Percentiles rank a stretch among this genome's conserved stretches.
These are phyloP conservation scores for Microvelia longipes DNA, from an alignment of 1,140 invertebrate species.

Conservation along the genomic window DNA sequence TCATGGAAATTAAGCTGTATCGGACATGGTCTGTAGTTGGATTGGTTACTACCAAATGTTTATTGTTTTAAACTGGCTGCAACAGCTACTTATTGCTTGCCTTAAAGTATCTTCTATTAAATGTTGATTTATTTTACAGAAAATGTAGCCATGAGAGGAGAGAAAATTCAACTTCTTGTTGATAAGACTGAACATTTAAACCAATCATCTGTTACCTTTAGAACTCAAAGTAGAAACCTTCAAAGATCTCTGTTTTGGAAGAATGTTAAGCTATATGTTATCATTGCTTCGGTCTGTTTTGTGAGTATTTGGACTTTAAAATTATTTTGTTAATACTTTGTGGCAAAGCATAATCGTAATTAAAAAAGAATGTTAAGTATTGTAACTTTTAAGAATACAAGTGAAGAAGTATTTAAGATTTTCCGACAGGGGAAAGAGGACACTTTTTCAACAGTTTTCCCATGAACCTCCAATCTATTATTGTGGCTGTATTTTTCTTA, in stretches of 20 bases:
- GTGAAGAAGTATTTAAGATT: background rate
- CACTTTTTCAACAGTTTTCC: background rate
- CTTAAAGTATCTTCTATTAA: no score
- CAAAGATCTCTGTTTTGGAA: conserved; percentile 84
- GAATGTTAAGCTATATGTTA: conserved; percentile 78
- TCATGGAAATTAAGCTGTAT: no score
- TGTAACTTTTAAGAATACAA: background rate
- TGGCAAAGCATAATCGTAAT: background rate
- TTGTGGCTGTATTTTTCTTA: background rate
- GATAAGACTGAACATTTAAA: conserved; percentile 82
- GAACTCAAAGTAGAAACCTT: conserved; percentile 66
- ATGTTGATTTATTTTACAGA: conserved; percentile 55
- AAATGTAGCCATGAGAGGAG: conserved; percentile 67
- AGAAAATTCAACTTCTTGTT: conserved; percentile 72
- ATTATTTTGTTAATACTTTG: conserved; percentile 11
- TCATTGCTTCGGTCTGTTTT: conserved; percentile 49
- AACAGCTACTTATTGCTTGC: no score
- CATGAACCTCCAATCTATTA: background rate
- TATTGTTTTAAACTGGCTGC: no score
- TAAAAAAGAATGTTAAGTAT: no score
- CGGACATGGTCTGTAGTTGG: no score
- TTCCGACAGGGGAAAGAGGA: background rate
- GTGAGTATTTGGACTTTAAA: no score
- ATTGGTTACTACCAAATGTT: no score
- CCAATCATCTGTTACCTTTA: conserved; percentile 68